These are phyloP conservation scores for Drosophila quadrilineata DNA, from an alignment of 1,140 invertebrate genomes.

Conservation along the genomic window DNA sequence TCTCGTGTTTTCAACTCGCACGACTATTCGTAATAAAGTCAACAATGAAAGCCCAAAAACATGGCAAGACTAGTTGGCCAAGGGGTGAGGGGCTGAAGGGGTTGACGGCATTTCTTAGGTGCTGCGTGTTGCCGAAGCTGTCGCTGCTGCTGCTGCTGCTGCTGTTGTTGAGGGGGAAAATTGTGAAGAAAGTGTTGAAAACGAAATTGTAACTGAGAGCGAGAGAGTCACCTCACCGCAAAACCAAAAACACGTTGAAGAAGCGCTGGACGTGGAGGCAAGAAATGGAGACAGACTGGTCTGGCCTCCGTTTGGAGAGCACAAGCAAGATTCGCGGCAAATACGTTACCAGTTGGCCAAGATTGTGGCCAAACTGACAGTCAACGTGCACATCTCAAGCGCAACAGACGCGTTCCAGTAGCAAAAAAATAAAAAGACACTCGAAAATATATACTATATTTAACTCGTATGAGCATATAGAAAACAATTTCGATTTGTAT, in stretches of 20 bases:
- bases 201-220: conserved; percentile 76
- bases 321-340: conserved; percentile 7
- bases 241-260: conserved; percentile 48
- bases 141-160: not conserved
- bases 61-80: not conserved
- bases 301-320: conserved; percentile 14
- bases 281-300: conserved; percentile 44
- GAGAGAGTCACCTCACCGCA: conserved; percentile 34
- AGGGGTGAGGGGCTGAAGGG: conserved; percentile 8
- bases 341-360: conserved; percentile 62
- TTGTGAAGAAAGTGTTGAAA: conserved; percentile 79
- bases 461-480: too few species aligned
- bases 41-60: conserved; percentile 12
- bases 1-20: conserved; percentile 51
- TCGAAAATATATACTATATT: too few species aligned
- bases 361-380: conserved; percentile 52
- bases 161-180: conserved; percentile 65
- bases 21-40: conserved; percentile 66
- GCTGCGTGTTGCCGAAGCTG: not conserved
- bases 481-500: conserved; percentile 30
- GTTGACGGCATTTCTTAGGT: conserved; percentile 41
- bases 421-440: not conserved
- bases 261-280: conserved; percentile 47
- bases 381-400: conserved; percentile 71
- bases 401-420: conserved; percentile 55